Percentiles rank a stretch among this genome's conserved stretches.
Evolutionary conservation across 2,797 vertebrate species (phyloP).

Genomic region (Novumbra hubbsi): DNA sequence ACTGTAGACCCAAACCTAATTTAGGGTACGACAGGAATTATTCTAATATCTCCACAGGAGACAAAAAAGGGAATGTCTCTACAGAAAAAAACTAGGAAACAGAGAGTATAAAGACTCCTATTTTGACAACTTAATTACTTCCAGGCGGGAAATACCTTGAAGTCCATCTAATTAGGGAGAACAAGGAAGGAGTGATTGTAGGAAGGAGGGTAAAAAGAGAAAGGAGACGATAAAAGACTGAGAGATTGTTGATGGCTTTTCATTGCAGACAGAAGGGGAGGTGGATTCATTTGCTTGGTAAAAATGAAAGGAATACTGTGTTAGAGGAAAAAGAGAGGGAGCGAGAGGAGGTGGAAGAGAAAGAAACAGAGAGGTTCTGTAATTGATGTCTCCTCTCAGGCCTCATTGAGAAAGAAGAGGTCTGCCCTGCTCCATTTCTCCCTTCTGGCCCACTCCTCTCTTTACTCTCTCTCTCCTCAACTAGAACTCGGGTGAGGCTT

Average conservation of each 20-base stretch:
- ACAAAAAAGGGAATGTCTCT: constrained; percentile 37
- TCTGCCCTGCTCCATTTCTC: background rate
- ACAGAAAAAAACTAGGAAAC: constrained; percentile 37
- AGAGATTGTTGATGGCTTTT: constrained; percentile 56
- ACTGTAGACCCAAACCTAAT: constrained; percentile 44
- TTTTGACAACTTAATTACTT: constrained; percentile 72
- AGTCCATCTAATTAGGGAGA: constrained; percentile 62
- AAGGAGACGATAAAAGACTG: constrained; percentile 37
- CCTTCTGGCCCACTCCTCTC: background rate
- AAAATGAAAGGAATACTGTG: constrained; percentile 53
- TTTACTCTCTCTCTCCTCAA: constrained; percentile 34
- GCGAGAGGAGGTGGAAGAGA: background rate
- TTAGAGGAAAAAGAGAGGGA: background rate
- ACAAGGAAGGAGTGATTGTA: constrained; percentile 1
- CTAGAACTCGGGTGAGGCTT: constrained; percentile 48
- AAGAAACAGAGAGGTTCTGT: constrained; percentile 8
- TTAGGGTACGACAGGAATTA: constrained; percentile 62
- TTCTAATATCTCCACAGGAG: constrained; percentile 61
- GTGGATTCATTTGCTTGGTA: constrained; percentile 36
- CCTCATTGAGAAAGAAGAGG: background rate
- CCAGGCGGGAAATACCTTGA: constrained; percentile 61
- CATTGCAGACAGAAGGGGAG: constrained; percentile 48
- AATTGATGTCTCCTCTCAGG: constrained; percentile 26
- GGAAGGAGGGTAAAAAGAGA: constrained; percentile 15
- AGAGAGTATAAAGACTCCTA: constrained; percentile 58